Conservation (phyloP, 2,888 invertebrate genomes). For the Meliscaeva auricollis region DNA sequence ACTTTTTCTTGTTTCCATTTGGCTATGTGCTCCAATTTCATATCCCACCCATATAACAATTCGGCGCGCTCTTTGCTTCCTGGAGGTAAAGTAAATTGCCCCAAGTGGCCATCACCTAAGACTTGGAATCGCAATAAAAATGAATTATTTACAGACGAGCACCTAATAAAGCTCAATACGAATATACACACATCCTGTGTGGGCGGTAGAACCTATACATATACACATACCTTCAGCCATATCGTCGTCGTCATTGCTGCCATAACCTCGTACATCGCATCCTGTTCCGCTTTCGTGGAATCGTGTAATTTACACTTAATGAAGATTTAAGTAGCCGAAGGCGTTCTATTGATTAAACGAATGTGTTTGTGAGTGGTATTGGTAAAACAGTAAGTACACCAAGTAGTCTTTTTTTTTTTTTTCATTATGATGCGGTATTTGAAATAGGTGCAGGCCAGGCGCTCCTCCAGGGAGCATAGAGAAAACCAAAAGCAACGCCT, state of each 20-base stretch:
- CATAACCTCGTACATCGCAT: constrained; percentile 14
- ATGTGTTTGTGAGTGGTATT: neutral
- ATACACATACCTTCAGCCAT: neutral
- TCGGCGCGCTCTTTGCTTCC: constrained; percentile 40
- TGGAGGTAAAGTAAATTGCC: constrained; percentile 68
- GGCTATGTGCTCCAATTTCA: neutral
- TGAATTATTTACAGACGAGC: constrained; percentile 71
- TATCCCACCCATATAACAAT: neutral
- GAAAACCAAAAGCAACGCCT: constrained; percentile 16
- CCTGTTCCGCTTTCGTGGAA: constrained; percentile 33
- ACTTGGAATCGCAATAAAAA: constrained; percentile 62
- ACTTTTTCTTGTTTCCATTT: neutral
- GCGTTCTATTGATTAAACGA: constrained; percentile 58
- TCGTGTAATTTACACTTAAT: constrained; percentile 73
- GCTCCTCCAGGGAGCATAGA: neutral
- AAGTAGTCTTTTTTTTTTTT: constrained; percentile 10
- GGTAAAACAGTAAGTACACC: constrained; percentile 16
- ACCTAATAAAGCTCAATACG: constrained; percentile 64
- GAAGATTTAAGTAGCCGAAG: constrained; percentile 71
- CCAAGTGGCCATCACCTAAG: constrained; percentile 71
- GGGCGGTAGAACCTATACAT: neutral
- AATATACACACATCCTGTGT: constrained; percentile 24
- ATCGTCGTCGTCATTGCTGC: neutral
- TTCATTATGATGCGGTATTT: constrained; percentile 6
- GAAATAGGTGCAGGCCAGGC: neutral